Base-by-base conservation (phyloP, 2,797 vertebrate genomes). In the Diglossa cyanea region DNA sequence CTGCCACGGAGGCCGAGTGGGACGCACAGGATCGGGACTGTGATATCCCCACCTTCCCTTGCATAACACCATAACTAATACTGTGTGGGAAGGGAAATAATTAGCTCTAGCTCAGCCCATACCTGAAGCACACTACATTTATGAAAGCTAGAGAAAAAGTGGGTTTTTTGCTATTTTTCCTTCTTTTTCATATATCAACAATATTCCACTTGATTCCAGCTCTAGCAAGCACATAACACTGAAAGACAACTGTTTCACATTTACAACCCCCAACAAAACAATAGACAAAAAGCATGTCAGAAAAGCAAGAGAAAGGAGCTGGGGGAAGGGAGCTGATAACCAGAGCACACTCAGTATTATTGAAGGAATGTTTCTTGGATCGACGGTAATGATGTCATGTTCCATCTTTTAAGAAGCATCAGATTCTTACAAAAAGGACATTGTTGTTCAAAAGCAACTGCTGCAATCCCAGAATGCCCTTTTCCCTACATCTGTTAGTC, bases 391-490 rank as follows among this genome's bases (percentile, higher is more conserved):
- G 97, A 98, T 97, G 95, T 98, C 97, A 98, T 97, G 94, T 97
- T 97, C 95, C 96, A 97, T 97, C 97, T 97, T 97, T 97, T 97
- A 97, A 97, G 97, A 97, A 97, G 95, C 94, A 95, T 97, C 94
- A 71, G 91, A 97, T 95, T 97, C 96, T 97, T 93, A 97, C 97
- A 98, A 97, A 98, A 98, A 97, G 96, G 94, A 97, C 97, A 97
- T 94, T 98, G 96, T 98, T 98, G 94, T 95, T 96, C 74, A 88
- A 96, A 96, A 96, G 93, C 96, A 97, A 97, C 95, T 96, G 94
- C 96, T 97, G 94, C 96, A 95, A 95, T 96, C 96, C 96, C 96
- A 95, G 92, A 96, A 97, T 95, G 92, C 95, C 95, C 94, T 95
- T 96, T 96, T 91, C 92, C 93, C 86, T 95, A 93, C 93, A 97